Evolutionary conservation across 2,797 vertebrate genomes (phyloP).

Genomic region (Graptemys geographica): DNA sequence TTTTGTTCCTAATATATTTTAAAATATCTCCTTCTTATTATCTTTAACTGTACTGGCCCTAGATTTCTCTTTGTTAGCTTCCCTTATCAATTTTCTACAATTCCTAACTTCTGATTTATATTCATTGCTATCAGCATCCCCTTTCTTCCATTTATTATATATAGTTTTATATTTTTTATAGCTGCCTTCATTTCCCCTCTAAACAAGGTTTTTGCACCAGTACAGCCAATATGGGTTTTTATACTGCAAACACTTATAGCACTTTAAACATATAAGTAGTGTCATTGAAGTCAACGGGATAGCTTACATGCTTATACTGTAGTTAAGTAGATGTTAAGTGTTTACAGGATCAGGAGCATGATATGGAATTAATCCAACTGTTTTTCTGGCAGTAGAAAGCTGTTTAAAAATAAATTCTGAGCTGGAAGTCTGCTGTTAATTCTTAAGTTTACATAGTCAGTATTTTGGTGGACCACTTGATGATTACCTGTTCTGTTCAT

Average conservation of each 20-base stretch:
- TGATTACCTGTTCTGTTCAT: too few species aligned
- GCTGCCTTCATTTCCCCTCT: too few species aligned
- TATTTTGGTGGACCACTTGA: neutral
- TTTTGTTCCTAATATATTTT: too few species aligned
- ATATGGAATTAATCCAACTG: neutral
- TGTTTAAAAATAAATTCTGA: neutral
- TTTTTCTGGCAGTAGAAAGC: neutral
- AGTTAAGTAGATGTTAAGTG: neutral
- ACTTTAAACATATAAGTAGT: neutral
- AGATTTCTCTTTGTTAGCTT: too few species aligned
- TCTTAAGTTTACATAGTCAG: neutral
- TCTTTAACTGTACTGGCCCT: too few species aligned
- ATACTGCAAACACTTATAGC: neutral
- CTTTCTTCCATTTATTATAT: neutral
- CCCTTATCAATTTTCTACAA: too few species aligned
- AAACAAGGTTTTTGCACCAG: too few species aligned
- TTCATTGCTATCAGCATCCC: neutral
- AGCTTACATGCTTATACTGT: neutral
- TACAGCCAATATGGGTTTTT: neutral
- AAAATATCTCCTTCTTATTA: too few species aligned
- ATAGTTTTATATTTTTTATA: neutral
- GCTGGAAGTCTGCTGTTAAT: neutral
- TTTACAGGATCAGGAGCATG: neutral
- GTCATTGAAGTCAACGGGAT: neutral
- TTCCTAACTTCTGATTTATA: too few species aligned